Conservation (phyloP, 2,888 invertebrate genomes). For the Chydorus sphaericus region DNA sequence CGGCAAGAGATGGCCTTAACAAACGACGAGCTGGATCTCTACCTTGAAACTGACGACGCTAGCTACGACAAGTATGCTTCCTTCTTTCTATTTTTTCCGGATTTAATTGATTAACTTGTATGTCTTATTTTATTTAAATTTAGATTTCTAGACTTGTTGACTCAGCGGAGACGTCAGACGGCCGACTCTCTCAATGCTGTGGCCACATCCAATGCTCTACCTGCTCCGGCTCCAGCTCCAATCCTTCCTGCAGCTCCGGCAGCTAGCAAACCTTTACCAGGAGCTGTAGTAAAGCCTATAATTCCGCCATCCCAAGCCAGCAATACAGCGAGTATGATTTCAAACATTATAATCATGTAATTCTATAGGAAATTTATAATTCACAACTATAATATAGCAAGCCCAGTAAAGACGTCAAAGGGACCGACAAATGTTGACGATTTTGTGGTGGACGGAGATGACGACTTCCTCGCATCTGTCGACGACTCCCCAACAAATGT, state of each 20-base stretch:
- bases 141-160: conserved; percentile 45
- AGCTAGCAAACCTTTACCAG: not conserved
- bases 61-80: conserved; percentile 43
- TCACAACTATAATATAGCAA: too few species aligned
- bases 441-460: conserved; percentile 51
- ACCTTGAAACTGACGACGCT: conserved; percentile 54
- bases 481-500: conserved; percentile 48
- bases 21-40: conserved; percentile 56
- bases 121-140: not conserved
- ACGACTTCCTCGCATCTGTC: conserved; percentile 57
- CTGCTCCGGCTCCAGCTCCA: conserved; percentile 10
- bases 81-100: conserved; percentile 19
- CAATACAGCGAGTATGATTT: not conserved
- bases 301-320: not conserved
- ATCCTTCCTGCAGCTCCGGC: not conserved
- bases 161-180: conserved; percentile 54
- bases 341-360: not conserved
- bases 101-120: conserved; percentile 33
- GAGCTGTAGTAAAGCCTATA: not conserved
- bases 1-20: conserved; percentile 62
- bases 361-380: too few species aligned
- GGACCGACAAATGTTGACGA: conserved; percentile 46
- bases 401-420: not conserved
- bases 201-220: conserved; percentile 10
- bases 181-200: conserved; percentile 37